Evolutionary conservation across 2,113 vertebrate species (phyloP).

Genomic region (Narcine bancroftii): DNA sequence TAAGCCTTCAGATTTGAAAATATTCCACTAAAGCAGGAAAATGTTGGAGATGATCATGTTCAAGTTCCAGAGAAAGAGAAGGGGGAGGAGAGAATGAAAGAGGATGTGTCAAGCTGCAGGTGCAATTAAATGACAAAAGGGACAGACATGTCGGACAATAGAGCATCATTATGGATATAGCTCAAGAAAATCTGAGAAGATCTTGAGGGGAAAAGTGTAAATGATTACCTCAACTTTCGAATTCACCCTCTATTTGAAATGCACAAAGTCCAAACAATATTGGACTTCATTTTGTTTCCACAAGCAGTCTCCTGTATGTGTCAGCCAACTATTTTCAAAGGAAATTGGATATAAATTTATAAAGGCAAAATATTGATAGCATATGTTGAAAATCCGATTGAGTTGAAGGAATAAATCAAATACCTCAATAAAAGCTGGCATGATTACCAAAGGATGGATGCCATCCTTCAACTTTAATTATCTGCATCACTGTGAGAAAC

Average conservation of each 20-base stretch:
- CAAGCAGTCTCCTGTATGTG: not conserved
- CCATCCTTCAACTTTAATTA: not conserved
- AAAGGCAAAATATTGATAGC: not conserved
- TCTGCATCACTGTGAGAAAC: not conserved
- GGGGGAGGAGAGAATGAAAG: no score
- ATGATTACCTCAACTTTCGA: no score
- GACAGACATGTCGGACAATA: no score
- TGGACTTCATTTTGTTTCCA: not conserved
- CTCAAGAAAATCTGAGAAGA: no score
- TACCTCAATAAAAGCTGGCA: not conserved
- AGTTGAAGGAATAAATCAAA: not conserved
- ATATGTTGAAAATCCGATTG: not conserved
- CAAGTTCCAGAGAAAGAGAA: no score
- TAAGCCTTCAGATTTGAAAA: no score
- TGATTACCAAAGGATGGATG: not conserved
- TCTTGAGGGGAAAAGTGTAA: no score
- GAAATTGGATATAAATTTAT: not conserved
- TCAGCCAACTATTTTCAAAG: not conserved
- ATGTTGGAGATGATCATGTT: no score
- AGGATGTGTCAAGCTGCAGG: no score
- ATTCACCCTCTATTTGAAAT: not conserved
- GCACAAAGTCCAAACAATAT: not conserved
- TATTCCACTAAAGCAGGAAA: no score
- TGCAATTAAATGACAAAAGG: no score
- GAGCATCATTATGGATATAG: no score